Percentiles rank a stretch among this genome's conserved stretches.
Conservation (phyloP, 37 sponge, comb jelly and placozoan species). For the Hexactinellida sp. region DNA sequence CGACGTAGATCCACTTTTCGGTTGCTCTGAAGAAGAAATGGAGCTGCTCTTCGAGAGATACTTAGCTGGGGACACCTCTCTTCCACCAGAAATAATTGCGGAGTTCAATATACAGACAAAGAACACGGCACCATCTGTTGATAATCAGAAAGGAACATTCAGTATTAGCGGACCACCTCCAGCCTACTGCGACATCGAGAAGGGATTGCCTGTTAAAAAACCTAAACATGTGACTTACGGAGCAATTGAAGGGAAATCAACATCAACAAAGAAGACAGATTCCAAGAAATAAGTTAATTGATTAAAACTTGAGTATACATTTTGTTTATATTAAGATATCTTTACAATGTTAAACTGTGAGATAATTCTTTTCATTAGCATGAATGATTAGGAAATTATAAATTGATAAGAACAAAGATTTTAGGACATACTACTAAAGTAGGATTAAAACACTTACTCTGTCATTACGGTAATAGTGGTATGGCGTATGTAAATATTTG, state of each 20-base stretch:
- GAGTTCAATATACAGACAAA: not conserved
- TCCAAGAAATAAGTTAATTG: not conserved
- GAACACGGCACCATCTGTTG: not conserved
- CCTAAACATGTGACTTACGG: not conserved
- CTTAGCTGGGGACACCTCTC: not conserved
- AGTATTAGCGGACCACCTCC: conserved; percentile 7
- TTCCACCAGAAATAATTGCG: not conserved
- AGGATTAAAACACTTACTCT: too few species aligned
- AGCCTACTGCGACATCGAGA: not conserved
- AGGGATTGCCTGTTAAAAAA: not conserved
- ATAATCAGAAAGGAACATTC: not conserved
- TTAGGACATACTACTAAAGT: too few species aligned
- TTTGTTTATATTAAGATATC: too few species aligned
- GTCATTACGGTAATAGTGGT: too few species aligned
- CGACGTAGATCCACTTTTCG: not conserved
- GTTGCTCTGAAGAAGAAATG: not conserved
- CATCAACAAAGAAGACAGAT: not conserved
- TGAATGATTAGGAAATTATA: too few species aligned
- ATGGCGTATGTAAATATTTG: too few species aligned
- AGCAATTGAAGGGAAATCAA: not conserved
- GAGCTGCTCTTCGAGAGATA: not conserved
- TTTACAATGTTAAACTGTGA: too few species aligned
- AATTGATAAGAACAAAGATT: too few species aligned
- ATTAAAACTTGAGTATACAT: too few species aligned
- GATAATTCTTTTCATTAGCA: too few species aligned